A percentile compares a stretch with the other conserved stretches of the same genome.
These are phyloP conservation scores for Clostera curtula DNA, from an alignment of 2,888 invertebrate genomes.

Conservation along the genomic window DNA sequence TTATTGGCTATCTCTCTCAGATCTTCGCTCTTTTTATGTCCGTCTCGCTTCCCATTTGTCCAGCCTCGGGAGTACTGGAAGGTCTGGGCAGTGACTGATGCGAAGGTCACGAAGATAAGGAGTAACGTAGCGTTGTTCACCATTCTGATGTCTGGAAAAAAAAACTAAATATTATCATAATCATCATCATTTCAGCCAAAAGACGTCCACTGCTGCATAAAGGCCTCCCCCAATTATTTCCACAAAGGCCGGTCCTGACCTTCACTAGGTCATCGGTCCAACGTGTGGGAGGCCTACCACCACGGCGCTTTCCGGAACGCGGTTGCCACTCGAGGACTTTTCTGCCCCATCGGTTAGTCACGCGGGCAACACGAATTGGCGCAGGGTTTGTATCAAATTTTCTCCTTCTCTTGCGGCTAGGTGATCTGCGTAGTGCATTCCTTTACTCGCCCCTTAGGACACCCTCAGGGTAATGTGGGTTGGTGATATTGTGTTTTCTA, in stretches of 20 bases:
- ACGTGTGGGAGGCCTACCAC: no score
- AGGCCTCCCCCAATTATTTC: not conserved
- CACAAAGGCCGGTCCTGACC: not conserved
- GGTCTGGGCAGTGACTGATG: conserved; percentile 76
- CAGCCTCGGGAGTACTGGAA: conserved; percentile 87
- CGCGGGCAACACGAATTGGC: no score
- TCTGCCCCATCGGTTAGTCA: no score
- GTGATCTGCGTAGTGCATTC: no score
- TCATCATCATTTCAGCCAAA: not conserved
- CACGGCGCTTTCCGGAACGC: no score
- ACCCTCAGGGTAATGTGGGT: no score
- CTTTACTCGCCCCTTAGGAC: no score
- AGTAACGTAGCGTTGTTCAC: conserved; percentile 39
- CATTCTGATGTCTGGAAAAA: conserved; percentile 36
- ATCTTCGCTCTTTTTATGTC: conserved; percentile 32
- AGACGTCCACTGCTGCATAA: not conserved
- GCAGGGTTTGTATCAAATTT: no score
- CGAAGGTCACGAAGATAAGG: conserved; percentile 54
- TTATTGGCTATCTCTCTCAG: conserved; percentile 32
- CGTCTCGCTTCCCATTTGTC: conserved; percentile 81
- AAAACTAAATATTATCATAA: no score
- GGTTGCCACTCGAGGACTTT: no score
- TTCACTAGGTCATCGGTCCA: not conserved
- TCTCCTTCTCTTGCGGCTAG: no score
- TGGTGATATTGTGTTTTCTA: no score